Evolutionary conservation across 2,113 vertebrate species (phyloP), one percentile per base, ranked within the genome.

Genomic region (Notothenia coriiceps): DNA sequence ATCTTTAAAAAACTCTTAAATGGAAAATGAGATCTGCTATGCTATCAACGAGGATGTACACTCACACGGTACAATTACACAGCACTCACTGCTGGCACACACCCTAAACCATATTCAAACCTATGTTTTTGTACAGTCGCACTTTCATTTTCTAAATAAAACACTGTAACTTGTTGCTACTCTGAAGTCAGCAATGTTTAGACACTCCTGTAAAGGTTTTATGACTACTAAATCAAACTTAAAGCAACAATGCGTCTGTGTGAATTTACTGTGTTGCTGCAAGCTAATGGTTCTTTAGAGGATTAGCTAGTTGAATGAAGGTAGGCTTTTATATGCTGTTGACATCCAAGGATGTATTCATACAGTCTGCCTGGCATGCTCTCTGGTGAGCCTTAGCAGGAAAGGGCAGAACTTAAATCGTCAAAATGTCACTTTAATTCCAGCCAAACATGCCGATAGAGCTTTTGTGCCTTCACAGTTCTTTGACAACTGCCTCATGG

Each of bases 401-500:
- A 47, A 18, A 56, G 25, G 56, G 68, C 72, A 78, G 80, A 89
- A 74, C 75, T 74, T 83, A 75, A 89, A 86, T 85, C 51, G 56
- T 89, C 89, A 86, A 86, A 85, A 89, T 74, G 85, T 88, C 89
- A 89, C 78, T 88, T 80, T 76, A 83, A 85, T 78, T 91, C 74
- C 60, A 65, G 75, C 55, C 56, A 82, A 90, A 90, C 88, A 69
- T 74, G 74, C 90, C 85, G 87, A 89, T 68, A 43, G 79, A 70
- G 88, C 81, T 80, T 91, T 83, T 92, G 72, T 75, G 77, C 72
- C 52, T 82, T 83, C 69, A 68, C 88, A 74, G 82, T 89, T 77
- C 44, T 87, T 64, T 29, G 8, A 89, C 83, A 85, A 88, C 77
- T 62, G 71, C 86, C 74, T 86, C 78, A 75, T 84, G 73, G 60